Evolutionary conservation across 2,113 vertebrate species (phyloP), one percentile per base, ranked within the genome.

Genomic region (Anas platyrhynchos): DNA sequence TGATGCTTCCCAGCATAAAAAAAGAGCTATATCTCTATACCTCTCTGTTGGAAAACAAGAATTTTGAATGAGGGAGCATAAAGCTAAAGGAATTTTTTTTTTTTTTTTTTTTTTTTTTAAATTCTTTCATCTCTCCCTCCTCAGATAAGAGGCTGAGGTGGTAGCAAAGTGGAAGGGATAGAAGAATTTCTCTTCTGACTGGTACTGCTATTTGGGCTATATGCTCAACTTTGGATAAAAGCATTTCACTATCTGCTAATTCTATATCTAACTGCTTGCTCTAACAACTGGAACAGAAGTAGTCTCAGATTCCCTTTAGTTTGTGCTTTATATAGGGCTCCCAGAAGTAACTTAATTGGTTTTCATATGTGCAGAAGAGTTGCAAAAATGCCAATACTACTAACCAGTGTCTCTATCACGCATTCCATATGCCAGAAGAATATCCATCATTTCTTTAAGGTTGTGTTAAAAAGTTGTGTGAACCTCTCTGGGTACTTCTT

Each of bases 41-140:
- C 41, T 56, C 48, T 61, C 63, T 43, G 8, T 10, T 48, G 8
- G 9, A 7, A 44, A 87, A 66, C 16, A 83, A 66, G 38, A 83
- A 74, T 80, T 83, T 67, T 23, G 18, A 16, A 69, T 14, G 31
- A 25, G 76, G 4, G 7, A 68, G 10, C 15, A n/a, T 23, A 78
- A 74, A 59, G 7, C 23, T 80, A n/a, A 61, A 86, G 29, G 7
- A 72, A n/a, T 34, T 34, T 34, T 34, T 34, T 34, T 34, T 34
- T 3, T 14, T 79, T 41, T 29, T 29, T 32, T 11, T 29, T 26
- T 41, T 4, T 1, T 2, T 26, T 52, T 61, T 41, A 4, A 26
- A 62, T 17, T 62, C 9, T 38, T 63, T 38, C 38, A 27, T 38
- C 25, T 7, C 2, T 31, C 3, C 3, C 2, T 2, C 2, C 8